Percentiles rank a stretch among this genome's conserved stretches.
phyloP scores from a whole-genome alignment of 2,888 invertebrate species.

The Electrophaes corylata region DNA sequence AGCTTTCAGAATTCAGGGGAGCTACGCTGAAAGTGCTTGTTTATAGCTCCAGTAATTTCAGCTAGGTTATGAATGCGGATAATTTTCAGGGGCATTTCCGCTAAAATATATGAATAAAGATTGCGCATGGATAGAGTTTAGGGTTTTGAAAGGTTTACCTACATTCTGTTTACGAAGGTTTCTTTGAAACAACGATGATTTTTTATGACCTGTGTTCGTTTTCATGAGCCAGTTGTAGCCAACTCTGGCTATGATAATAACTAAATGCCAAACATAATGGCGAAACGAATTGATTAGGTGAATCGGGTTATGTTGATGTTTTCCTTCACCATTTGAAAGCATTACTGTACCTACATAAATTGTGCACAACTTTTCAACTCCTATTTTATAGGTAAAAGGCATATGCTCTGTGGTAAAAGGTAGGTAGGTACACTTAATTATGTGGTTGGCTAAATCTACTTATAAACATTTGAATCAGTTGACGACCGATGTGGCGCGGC shows the following conservation, averaged over 20 bases:
- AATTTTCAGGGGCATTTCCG: not conserved
- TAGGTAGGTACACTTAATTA: no score
- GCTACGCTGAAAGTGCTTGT: conserved; percentile 28
- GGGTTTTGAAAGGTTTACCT: not conserved
- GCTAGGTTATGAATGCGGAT: conserved; percentile 7
- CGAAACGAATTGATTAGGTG: no score
- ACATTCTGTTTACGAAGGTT: not conserved
- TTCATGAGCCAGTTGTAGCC: not conserved
- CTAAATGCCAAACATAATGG: no score
- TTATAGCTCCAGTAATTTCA: conserved; percentile 10
- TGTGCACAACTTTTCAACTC: no score
- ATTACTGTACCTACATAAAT: no score
- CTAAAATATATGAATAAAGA: not conserved
- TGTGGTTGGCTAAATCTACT: no score
- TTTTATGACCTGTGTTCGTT: not conserved
- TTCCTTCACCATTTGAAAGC: no score
- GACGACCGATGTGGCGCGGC: no score
- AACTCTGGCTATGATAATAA: not conserved
- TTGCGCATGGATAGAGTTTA: not conserved
- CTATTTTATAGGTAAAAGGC: no score
- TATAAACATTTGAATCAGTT: no score
- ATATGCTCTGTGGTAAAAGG: no score
- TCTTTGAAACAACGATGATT: not conserved
- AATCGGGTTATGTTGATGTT: no score
- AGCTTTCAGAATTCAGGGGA: conserved; percentile 51